Evolutionary conservation across 2,888 invertebrate genomes (phyloP), one percentile per base, ranked within the genome.

Genomic region (Heliconius ismenius): DNA sequence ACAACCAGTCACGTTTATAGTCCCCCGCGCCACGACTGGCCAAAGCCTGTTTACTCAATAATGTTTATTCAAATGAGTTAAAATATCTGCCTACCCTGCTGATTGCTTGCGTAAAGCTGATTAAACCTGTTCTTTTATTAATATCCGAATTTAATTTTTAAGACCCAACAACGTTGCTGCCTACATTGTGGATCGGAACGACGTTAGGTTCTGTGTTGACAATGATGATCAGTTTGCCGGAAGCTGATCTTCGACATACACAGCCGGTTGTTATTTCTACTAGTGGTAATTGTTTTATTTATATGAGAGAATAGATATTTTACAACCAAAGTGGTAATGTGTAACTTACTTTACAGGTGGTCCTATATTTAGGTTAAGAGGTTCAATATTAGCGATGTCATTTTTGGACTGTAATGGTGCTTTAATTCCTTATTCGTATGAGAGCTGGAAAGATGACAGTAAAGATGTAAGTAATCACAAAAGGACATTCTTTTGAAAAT

Each of bases 171-270:
- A 95, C 96, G 84, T 95, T 97, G 88, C 92, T 95, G 85, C 98
- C 99, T 83, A 98, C 98, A 84, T 95, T 99, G 82, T 99, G 99
- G 99, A 97, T 99, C 86, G 99, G 99, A 86, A 99, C 99, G 83
- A 98, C 98, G 91, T 95, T 98, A 85, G 99, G 99, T 85, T 98
- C 99, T 78, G 98, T 99, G 89, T 95, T 99, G 86, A 98, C 98
- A 81, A 96, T 99, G 92, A 96, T 97, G 91, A 96, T 99, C 88
- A 97, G 96, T 89, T 96, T 97, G 83, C 96, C 97, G 79, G 96
- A 97, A 86, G 95, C 96, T 75, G 98, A 98, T 89, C 95, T 95
- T 83, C 95, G 98, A 86, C 96, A 96, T 88, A 96, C 97, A 82
- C 98, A 98, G 89, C 97, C 98, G 75, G 97, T 98, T 83, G 96